Base-by-base conservation (phyloP, 1,140 invertebrate species). In the Drosophila tristis region DNA sequence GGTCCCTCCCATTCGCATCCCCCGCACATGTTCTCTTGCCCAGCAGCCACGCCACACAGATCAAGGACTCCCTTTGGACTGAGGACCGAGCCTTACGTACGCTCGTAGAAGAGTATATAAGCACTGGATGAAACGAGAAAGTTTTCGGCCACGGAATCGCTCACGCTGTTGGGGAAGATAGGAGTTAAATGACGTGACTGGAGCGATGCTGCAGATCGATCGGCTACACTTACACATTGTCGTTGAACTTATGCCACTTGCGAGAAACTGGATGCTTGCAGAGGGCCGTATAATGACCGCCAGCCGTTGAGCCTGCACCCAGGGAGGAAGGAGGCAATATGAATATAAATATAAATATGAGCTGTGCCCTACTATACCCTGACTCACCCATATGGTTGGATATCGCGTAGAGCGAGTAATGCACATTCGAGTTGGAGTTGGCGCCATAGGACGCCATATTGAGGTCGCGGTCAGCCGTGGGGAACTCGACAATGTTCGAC, bases 191-290 rank as follows among this genome's bases (percentile, higher is more conserved):
- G 8, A 8, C 35, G 5, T 5, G 6, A 42, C 8, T 20, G 16
- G 11, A 31, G n/a, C 13, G 4, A 11, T 6, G 6, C n/a, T 5
- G 5, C 16, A 50, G 5, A 53, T 1, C 50, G 8, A 57, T 2
- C 23, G 29, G 13, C 0, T 5, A 15, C 11, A 82, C 65, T 87
- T 92, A 96, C 96, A 96, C 95, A 44, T 96, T 96, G 93, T 99
- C 98, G 93, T 99, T 98, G 92, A 98, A 99, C 89, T 96, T 96
- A 92, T 98, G 95, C 98, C 98, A 99, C 53, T 97, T 95, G 58
- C 94, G 94, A 6, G 94, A 95, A 91, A 96, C 96, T 0, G 98
- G 97, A 92, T 99, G 97, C 92, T 96, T 96, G 93, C 97, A 98
- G 82, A 97, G 96, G 49, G 98, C 97, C 55, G 97, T 98, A 93